These are phyloP conservation scores for Meriones unguiculatus DNA, from an alignment of 2,113 vertebrate genomes.

Conservation along the genomic window DNA sequence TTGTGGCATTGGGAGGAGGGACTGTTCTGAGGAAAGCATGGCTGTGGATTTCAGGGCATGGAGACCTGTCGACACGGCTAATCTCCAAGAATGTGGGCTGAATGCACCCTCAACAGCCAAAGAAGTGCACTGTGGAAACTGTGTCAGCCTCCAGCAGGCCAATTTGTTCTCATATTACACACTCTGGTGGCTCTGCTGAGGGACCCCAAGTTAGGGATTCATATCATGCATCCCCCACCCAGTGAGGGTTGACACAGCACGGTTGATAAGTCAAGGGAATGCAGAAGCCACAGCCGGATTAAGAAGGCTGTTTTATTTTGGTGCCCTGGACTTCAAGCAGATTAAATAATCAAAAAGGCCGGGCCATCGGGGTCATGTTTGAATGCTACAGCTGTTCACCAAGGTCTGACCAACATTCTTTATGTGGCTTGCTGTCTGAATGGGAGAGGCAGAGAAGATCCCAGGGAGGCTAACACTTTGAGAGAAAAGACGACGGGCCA, in stretches of 20 bases:
- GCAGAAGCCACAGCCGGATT: slow-evolving; percentile 81
- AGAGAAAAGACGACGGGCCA: slow-evolving; percentile 38
- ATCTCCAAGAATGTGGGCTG: slow-evolving; percentile 81
- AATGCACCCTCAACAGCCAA: slow-evolving; percentile 82
- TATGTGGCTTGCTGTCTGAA: slow-evolving; percentile 79
- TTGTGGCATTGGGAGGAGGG: slow-evolving; percentile 57
- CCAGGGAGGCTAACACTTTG: slow-evolving; percentile 37
- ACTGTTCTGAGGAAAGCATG: slow-evolving; percentile 66
- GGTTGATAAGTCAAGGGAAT: slow-evolving; percentile 86
- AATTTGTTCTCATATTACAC: slow-evolving; percentile 82
- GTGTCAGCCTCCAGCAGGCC: slow-evolving; percentile 81
- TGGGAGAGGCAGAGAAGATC: slow-evolving; percentile 79
- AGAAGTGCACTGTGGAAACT: slow-evolving; percentile 84
- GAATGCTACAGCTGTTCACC: slow-evolving; percentile 92
- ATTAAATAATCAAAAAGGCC: slow-evolving; percentile 88
- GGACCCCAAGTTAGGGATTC: slow-evolving; percentile 82
- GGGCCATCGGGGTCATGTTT: slow-evolving; percentile 89
- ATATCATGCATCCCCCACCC: slow-evolving; percentile 76
- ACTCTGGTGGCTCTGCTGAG: slow-evolving; percentile 80
- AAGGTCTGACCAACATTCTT: slow-evolving; percentile 87
- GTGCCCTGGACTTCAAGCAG: slow-evolving; percentile 88
- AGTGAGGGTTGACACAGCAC: slow-evolving; percentile 75
- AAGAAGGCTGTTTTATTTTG: slow-evolving; percentile 87
- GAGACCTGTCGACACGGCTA: slow-evolving; percentile 85
- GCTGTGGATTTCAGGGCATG: slow-evolving; percentile 73